Evolutionary conservation across 2,888 invertebrate genomes (phyloP).

Genomic region (Argyresthia albistria): DNA sequence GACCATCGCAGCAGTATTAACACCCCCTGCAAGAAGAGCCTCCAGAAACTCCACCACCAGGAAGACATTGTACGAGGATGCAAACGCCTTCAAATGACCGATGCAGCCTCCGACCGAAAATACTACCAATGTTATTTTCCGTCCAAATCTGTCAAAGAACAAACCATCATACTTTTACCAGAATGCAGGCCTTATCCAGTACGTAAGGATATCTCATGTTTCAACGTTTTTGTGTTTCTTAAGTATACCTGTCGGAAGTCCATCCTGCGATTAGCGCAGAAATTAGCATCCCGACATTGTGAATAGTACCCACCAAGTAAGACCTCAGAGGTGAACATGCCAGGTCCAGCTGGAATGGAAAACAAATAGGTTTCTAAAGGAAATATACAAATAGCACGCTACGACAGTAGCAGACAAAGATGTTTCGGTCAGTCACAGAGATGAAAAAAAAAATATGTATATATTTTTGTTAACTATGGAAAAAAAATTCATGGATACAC

Average conservation of each 20-base stretch:
- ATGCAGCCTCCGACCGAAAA: conserved; percentile 33
- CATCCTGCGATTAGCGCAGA: conserved; percentile 43
- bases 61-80: conserved; percentile 34
- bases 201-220: neutral
- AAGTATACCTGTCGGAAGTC: conserved; percentile 37
- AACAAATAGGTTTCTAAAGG: neutral
- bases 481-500: neutral
- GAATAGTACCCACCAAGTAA: conserved; percentile 45
- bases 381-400: neutral
- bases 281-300: conserved; percentile 39
- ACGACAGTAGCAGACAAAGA: neutral
- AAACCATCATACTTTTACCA: neutral
- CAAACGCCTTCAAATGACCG: conserved; percentile 42
- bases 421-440: no score
- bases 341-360: conserved; percentile 32
- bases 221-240: neutral
- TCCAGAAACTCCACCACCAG: conserved; percentile 41
- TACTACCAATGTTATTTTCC: conserved; percentile 39
- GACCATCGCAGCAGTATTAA: conserved; percentile 36
- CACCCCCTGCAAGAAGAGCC: conserved; percentile 36
- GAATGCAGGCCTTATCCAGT: neutral
- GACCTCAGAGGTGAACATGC: conserved; percentile 46
- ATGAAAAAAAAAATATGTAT: neutral
- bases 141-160: conserved; percentile 35
- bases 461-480: neutral